phyloP scores from a whole-genome alignment of 1,140 invertebrate species.

The Diorhabda carinulata region DNA sequence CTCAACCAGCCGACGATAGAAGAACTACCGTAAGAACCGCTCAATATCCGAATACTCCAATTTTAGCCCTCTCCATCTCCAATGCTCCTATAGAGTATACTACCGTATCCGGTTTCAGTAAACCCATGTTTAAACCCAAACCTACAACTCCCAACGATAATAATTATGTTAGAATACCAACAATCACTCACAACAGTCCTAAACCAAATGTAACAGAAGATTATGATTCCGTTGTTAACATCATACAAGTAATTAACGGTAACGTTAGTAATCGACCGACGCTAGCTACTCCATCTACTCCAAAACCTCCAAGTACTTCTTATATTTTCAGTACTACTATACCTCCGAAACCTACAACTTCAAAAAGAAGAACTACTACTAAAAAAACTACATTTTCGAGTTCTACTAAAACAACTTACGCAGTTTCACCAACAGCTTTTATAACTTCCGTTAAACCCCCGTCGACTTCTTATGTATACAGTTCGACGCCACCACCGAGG shows the following conservation, averaged over 20 bases:
- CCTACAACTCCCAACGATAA: slow-evolving; percentile 40
- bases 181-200: slow-evolving; percentile 49
- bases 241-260: slow-evolving; percentile 46
- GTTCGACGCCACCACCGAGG: slow-evolving; percentile 48
- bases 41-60: slow-evolving; percentile 36
- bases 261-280: slow-evolving; percentile 29
- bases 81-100: slow-evolving; percentile 39
- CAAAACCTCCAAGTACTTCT: slow-evolving; percentile 36
- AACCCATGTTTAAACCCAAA: slow-evolving; percentile 42
- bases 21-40: slow-evolving; percentile 36
- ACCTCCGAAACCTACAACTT: slow-evolving; percentile 35
- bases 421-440: slow-evolving; percentile 35
- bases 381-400: slow-evolving; percentile 19
- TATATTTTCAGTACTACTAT: slow-evolving; percentile 54
- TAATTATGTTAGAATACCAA: slow-evolving; percentile 53
- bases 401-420: slow-evolving; percentile 29
- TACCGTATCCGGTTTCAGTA: slow-evolving; percentile 31
- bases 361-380: slow-evolving; percentile 17
- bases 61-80: slow-evolving; percentile 41
- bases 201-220: slow-evolving; percentile 44
- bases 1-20: slow-evolving; percentile 33
- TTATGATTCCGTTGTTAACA: slow-evolving; percentile 51
- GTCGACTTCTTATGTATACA: slow-evolving; percentile 58
- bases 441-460: slow-evolving; percentile 45
- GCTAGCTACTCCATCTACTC: slow-evolving; percentile 18